Conservation (phyloP, 2,797 vertebrate genomes). For the Semotilus atromaculatus region DNA sequence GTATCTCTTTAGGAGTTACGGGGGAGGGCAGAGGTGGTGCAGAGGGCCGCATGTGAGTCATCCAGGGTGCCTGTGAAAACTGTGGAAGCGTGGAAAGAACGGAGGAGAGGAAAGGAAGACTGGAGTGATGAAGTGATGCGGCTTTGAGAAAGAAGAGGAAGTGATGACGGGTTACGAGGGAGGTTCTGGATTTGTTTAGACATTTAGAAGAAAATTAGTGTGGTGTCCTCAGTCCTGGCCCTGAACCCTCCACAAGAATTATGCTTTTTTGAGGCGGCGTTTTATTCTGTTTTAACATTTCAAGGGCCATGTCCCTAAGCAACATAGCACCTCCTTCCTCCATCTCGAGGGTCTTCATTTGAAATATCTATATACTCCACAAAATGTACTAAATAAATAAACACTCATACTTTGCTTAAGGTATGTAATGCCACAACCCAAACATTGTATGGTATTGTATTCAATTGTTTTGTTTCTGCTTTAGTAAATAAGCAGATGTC, state of each 20-base stretch:
- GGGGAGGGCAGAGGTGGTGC: slow-evolving; percentile 65
- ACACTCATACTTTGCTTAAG: not conserved
- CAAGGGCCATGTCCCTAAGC: not conserved
- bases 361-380: slow-evolving; percentile 15
- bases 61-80: slow-evolving; percentile 80
- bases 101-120: slow-evolving; percentile 65
- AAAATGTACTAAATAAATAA: slow-evolving; percentile 9
- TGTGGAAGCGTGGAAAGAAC: slow-evolving; percentile 73
- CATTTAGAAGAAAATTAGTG: slow-evolving; percentile 1
- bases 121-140: slow-evolving; percentile 73
- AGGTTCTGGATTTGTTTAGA: slow-evolving; percentile 50
- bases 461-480: not conserved
- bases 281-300: slow-evolving; percentile 23
- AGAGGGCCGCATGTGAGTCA: slow-evolving; percentile 65
- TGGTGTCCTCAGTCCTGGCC: slow-evolving; percentile 2
- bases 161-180: slow-evolving; percentile 66
- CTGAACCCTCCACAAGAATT: not conserved
- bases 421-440: not conserved
- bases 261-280: not conserved
- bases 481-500: not conserved
- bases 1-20: slow-evolving; percentile 57
- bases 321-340: slow-evolving; percentile 17
- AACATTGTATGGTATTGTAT: not conserved
- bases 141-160: slow-evolving; percentile 71
- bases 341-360: not conserved